Conservation (phyloP, 2,888 invertebrate genomes). For the Cremastinae sp. region DNA sequence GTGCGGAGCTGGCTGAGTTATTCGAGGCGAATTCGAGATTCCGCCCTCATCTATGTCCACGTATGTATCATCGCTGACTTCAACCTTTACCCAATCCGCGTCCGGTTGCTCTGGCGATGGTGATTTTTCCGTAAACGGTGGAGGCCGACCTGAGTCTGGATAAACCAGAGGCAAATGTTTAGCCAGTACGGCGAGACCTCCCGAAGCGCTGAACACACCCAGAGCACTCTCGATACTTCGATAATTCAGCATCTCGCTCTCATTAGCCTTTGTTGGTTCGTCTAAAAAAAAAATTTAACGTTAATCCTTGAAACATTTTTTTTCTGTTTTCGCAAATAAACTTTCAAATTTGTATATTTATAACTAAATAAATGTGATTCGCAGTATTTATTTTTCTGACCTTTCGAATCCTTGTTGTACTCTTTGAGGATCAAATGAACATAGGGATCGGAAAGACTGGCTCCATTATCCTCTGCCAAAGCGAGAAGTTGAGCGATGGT, state of each 20-base stretch:
- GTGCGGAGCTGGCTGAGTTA: slow-evolving; percentile 82
- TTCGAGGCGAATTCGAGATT: slow-evolving; percentile 79
- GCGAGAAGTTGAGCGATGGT: slow-evolving; percentile 84
- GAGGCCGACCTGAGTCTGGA: slow-evolving; percentile 85
- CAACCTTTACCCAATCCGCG: slow-evolving; percentile 84
- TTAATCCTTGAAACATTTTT: no score
- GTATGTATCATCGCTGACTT: slow-evolving; percentile 84
- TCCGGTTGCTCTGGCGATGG: slow-evolving; percentile 81
- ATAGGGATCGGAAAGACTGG: slow-evolving; percentile 81
- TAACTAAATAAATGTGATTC: not conserved
- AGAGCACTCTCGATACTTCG: slow-evolving; percentile 83
- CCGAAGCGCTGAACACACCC: slow-evolving; percentile 93
- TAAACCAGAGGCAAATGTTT: slow-evolving; percentile 94
- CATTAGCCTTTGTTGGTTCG: slow-evolving; percentile 68
- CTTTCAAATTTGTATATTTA: not conserved
- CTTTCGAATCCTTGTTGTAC: slow-evolving; percentile 75
- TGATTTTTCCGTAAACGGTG: slow-evolving; percentile 83
- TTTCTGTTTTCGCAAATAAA: no score
- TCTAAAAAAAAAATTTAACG: no score
- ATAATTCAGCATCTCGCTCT: slow-evolving; percentile 71
- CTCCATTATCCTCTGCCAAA: slow-evolving; percentile 81
- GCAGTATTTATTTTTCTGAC: slow-evolving; percentile 56
- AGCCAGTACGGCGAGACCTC: slow-evolving; percentile 93
- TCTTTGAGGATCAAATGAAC: slow-evolving; percentile 76
- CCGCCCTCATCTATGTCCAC: slow-evolving; percentile 84